A percentile compares a stretch with the other conserved stretches of the same genome.
Conservation (phyloP, 2,797 vertebrate species). For the Aeoliscus strigatus region DNA sequence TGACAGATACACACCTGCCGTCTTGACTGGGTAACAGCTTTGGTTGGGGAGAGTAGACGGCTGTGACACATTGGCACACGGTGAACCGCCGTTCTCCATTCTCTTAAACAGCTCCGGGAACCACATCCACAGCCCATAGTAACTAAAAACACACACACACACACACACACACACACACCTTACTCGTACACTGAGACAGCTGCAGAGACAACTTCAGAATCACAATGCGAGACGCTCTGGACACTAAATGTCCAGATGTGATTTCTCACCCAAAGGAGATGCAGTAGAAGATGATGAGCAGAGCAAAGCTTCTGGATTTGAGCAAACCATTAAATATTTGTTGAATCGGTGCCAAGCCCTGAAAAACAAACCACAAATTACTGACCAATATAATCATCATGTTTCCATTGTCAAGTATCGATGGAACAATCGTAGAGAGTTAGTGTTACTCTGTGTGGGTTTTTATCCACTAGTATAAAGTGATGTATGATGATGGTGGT, state of each 20-base stretch:
- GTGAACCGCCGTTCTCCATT: slow-evolving; percentile 61
- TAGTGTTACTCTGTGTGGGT: too few species aligned
- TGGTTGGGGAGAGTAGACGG: slow-evolving; percentile 30
- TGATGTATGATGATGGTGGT: too few species aligned
- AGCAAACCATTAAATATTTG: slow-evolving; percentile 58
- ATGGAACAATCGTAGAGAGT: too few species aligned
- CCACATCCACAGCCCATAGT: slow-evolving; percentile 82
- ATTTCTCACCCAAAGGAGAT: slow-evolving; percentile 76
- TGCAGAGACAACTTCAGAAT: neutral
- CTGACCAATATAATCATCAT: neutral
- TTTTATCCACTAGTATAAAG: too few species aligned
- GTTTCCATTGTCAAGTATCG: too few species aligned
- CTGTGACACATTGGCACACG: slow-evolving; percentile 59
- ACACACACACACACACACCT: neutral
- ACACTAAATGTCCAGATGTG: neutral
- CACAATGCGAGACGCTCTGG: neutral
- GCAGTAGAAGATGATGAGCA: slow-evolving; percentile 75
- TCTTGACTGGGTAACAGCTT: slow-evolving; percentile 72
- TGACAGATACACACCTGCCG: slow-evolving; percentile 54
- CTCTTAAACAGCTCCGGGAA: slow-evolving; percentile 74
- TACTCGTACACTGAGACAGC: too few species aligned
- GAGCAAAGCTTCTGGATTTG: slow-evolving; percentile 53
- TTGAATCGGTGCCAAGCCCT: slow-evolving; percentile 60
- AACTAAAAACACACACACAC: slow-evolving; percentile 38
- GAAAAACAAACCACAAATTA: slow-evolving; percentile 2